These are phyloP conservation scores for Epinephelus cyanopodus DNA, from an alignment of 2,113 vertebrate species.

Conservation along the genomic window DNA sequence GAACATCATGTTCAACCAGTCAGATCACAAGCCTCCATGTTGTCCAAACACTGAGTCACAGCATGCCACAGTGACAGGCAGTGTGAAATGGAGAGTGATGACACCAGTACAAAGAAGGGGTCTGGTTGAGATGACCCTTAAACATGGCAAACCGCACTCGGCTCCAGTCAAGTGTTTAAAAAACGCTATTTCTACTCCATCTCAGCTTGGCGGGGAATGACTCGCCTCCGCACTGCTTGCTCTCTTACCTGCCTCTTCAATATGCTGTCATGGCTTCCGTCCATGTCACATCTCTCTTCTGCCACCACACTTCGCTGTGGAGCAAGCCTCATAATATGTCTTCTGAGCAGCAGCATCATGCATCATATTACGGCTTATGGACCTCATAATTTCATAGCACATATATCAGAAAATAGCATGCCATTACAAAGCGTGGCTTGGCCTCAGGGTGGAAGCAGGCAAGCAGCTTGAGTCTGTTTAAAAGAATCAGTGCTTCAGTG, in stretches of 20 bases:
- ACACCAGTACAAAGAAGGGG: constrained; percentile 69
- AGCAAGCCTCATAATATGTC: constrained; percentile 45
- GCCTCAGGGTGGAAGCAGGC: constrained; percentile 45
- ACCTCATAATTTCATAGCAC: constrained; percentile 60
- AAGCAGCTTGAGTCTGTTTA: constrained; percentile 33
- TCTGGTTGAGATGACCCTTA: constrained; percentile 77
- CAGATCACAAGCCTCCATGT: constrained; percentile 44
- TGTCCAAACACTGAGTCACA: constrained; percentile 71
- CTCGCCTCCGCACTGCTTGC: constrained; percentile 34
- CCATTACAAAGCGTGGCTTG: constrained; percentile 33
- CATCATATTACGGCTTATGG: constrained; percentile 48
- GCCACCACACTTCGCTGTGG: constrained; percentile 16
- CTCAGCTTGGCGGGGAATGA: constrained; percentile 51
- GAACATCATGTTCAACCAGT: constrained; percentile 59
- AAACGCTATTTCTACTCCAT: constrained; percentile 69
- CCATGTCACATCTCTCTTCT: constrained; percentile 53
- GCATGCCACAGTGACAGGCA: constrained; percentile 59
- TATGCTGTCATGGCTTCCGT: constrained; percentile 40
- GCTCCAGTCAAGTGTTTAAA: constrained; percentile 75
- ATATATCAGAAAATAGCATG: constrained; percentile 61
- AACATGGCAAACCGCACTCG: constrained; percentile 64
- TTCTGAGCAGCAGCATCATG: constrained; percentile 47
- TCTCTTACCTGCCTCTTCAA: constrained; percentile 53
- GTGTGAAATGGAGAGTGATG: constrained; percentile 80
- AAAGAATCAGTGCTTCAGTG: constrained; percentile 36